phyloP scores from a whole-genome alignment of 2,113 vertebrate species.

The Sphaerodactylus townsendi region DNA sequence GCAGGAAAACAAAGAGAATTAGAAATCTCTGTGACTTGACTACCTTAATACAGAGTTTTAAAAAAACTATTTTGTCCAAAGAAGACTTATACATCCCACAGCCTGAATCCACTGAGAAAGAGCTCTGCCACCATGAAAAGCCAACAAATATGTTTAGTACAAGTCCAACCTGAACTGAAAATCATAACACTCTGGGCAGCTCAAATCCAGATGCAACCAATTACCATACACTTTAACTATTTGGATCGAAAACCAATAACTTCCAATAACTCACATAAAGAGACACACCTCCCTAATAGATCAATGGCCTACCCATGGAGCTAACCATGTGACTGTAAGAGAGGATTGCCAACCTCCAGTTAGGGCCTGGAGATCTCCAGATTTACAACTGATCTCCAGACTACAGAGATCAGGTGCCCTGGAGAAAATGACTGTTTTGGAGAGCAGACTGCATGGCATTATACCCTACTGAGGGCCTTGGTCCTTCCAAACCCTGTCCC shows the following conservation, averaged over 20 bases:
- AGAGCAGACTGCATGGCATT: too few species aligned
- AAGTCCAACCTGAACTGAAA: neutral
- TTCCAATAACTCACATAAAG: neutral
- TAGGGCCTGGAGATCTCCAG: too few species aligned
- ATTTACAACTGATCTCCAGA: too few species aligned
- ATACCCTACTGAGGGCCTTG: too few species aligned
- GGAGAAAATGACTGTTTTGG: too few species aligned
- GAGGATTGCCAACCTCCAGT: too few species aligned
- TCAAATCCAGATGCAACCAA: neutral
- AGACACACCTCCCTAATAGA: neutral
- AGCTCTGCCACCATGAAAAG: neutral
- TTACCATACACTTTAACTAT: neutral
- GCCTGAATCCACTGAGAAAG: neutral
- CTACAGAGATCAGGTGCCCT: too few species aligned
- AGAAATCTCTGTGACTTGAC: constrained; percentile 58
- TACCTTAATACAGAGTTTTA: constrained; percentile 54
- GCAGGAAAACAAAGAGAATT: constrained; percentile 65
- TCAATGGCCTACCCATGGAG: neutral
- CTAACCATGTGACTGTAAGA: neutral
- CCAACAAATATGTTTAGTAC: neutral
- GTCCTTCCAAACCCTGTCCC: too few species aligned
- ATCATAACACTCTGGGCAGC: neutral
- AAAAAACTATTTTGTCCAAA: constrained; percentile 29
- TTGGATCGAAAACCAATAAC: neutral
- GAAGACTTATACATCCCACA: neutral